Conservation (phyloP, 1,140 invertebrate species). For the Anoplophora glabripennis region DNA sequence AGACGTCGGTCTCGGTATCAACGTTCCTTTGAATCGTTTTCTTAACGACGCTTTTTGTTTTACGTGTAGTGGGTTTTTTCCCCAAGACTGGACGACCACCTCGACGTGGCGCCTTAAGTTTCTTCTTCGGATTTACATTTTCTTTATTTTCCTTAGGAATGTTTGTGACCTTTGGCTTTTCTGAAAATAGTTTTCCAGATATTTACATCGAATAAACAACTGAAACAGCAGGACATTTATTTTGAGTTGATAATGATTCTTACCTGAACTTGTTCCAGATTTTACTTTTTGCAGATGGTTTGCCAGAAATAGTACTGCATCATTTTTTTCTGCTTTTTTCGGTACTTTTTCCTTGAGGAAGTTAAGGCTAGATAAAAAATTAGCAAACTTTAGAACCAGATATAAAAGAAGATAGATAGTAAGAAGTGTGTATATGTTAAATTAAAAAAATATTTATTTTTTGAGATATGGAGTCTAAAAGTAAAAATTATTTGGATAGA, state of each 20-base stretch:
- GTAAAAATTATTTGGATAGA: no score
- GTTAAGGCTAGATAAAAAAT: slow-evolving; percentile 3
- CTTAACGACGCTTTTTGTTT: not conserved
- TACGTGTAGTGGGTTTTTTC: not conserved
- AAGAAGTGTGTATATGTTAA: no score
- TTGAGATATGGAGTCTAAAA: no score
- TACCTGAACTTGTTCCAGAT: not conserved
- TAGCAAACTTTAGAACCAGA: not conserved
- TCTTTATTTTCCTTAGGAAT: not conserved
- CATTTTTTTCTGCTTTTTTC: slow-evolving; percentile 10
- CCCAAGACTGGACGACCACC: no score
- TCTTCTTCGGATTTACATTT: not conserved
- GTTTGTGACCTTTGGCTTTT: no score
- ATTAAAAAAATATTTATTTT: no score
- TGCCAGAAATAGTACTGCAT: slow-evolving; percentile 8
- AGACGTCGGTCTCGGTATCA: not conserved
- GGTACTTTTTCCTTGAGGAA: slow-evolving; percentile 9
- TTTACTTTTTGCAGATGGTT: slow-evolving; percentile 2
- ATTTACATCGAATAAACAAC: no score
- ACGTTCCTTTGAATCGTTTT: not conserved
- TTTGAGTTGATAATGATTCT: no score
- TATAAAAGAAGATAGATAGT: no score
- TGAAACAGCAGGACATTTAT: no score
- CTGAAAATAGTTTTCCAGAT: no score
- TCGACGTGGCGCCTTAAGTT: no score